Percentiles rank a stretch among this genome's conserved stretches.
phyloP scores from a whole-genome alignment of 2,888 invertebrate genomes.

The Volucella inanis region DNA sequence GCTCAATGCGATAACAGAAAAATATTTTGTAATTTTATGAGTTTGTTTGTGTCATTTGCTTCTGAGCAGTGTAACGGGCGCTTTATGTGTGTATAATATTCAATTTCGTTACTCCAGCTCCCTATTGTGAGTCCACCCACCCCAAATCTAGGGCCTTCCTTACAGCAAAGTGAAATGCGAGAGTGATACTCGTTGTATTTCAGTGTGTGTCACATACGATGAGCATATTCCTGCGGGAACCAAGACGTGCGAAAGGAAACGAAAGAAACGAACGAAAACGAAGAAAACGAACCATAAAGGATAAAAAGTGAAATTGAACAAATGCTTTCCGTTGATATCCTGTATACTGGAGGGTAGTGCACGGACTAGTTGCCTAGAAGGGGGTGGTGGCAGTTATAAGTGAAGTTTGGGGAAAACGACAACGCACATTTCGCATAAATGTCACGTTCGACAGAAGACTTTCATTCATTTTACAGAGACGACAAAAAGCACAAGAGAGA shows the following conservation, averaged over 20 bases:
- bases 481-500: slow-evolving; percentile 11
- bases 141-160: not conserved
- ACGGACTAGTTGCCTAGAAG: no score
- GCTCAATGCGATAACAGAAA: slow-evolving; percentile 72
- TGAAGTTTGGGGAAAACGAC: slow-evolving; percentile 40
- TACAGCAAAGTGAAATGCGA: slow-evolving; percentile 5
- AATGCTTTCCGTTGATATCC: slow-evolving; percentile 71
- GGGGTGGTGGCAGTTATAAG: slow-evolving; percentile 31
- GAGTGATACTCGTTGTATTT: slow-evolving; percentile 47
- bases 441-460: slow-evolving; percentile 81
- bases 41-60: slow-evolving; percentile 73
- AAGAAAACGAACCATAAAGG: slow-evolving; percentile 72
- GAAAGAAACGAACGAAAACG: not conserved
- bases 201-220: slow-evolving; percentile 45
- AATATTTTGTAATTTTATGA: slow-evolving; percentile 74
- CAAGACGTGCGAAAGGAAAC: slow-evolving; percentile 6
- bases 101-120: slow-evolving; percentile 53
- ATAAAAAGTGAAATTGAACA: slow-evolving; percentile 74
- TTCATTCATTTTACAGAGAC: slow-evolving; percentile 72
- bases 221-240: slow-evolving; percentile 12
- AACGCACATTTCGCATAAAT: slow-evolving; percentile 81
- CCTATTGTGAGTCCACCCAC: not conserved
- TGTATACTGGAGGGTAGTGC: slow-evolving; percentile 3
- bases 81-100: slow-evolving; percentile 64
- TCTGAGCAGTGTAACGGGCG: slow-evolving; percentile 32